Percentiles rank a stretch among this genome's conserved stretches.
phyloP scores from a whole-genome alignment of 2,888 invertebrate genomes.

The Strigamia maritima region DNA sequence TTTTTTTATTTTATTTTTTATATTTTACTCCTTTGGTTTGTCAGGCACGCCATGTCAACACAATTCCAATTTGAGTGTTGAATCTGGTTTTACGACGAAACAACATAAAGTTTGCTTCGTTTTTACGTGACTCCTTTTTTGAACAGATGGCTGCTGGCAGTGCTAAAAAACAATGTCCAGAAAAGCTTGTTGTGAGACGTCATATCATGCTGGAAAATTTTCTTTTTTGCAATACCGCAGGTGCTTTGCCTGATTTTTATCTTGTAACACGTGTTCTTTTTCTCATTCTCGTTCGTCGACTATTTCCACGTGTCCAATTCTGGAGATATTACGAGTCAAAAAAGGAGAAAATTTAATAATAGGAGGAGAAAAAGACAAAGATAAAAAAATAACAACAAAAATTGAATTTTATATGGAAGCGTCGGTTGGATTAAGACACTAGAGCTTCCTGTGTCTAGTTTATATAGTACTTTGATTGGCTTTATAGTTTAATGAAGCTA shows the following conservation, averaged over 20 bases:
- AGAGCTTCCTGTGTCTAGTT: background rate
- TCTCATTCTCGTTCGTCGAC: background rate
- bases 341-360: background rate
- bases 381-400: background rate
- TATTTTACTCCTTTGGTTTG: too few species aligned
- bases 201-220: background rate
- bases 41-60: too few species aligned
- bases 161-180: background rate
- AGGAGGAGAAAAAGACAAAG: background rate
- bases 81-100: too few species aligned
- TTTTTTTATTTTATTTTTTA: too few species aligned
- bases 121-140: background rate
- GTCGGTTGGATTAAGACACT: background rate
- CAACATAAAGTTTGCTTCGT: too few species aligned
- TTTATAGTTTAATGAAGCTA: background rate
- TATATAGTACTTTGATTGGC: background rate
- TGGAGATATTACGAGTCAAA: background rate
- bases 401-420: background rate
- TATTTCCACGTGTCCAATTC: background rate
- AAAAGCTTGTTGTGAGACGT: background rate
- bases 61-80: too few species aligned
- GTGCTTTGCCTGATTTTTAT: background rate
- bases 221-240: background rate
- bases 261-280: background rate
- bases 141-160: background rate